phyloP scores from a whole-genome alignment of 2,888 invertebrate genomes.

The Tridacna crocea region DNA sequence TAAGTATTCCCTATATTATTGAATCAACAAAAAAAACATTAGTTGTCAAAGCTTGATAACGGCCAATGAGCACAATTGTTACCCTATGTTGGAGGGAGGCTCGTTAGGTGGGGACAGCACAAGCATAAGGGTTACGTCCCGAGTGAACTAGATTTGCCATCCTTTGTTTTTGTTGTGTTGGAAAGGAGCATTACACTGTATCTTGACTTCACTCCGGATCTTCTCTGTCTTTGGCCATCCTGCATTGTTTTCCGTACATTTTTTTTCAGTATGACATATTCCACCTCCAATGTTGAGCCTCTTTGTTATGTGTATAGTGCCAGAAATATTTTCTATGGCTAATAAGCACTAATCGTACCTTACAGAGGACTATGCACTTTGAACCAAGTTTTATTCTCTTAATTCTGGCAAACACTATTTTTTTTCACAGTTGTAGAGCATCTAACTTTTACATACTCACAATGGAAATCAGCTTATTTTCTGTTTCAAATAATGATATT shows the following conservation, averaged over 20 bases:
- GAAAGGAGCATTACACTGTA: constrained; percentile 42
- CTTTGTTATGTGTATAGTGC: not conserved
- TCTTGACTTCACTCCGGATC: constrained; percentile 1
- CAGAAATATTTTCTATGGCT: not conserved
- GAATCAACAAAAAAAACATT: not conserved
- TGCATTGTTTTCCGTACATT: not conserved
- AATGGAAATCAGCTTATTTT: too few relatives aligned
- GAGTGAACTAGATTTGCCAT: not conserved
- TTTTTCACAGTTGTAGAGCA: too few relatives aligned
- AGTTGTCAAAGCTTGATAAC: not conserved
- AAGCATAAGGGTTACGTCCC: not conserved
- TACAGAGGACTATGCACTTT: too few relatives aligned
- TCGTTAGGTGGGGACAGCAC: not conserved
- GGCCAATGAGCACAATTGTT: not conserved
- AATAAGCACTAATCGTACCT: not conserved
- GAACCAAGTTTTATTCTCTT: too few relatives aligned
- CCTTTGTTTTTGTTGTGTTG: constrained; percentile 44
- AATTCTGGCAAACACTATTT: too few relatives aligned
- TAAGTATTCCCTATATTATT: not conserved
- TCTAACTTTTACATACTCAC: too few relatives aligned
- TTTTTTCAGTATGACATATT: not conserved
- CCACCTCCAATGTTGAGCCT: not conserved
- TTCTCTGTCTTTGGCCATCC: not conserved
- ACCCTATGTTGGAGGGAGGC: not conserved
- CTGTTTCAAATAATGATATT: too few relatives aligned